Percentiles rank a stretch among this genome's conserved stretches.
Conservation (phyloP, 2,113 vertebrate genomes). For the Hyperoodon ampullatus region DNA sequence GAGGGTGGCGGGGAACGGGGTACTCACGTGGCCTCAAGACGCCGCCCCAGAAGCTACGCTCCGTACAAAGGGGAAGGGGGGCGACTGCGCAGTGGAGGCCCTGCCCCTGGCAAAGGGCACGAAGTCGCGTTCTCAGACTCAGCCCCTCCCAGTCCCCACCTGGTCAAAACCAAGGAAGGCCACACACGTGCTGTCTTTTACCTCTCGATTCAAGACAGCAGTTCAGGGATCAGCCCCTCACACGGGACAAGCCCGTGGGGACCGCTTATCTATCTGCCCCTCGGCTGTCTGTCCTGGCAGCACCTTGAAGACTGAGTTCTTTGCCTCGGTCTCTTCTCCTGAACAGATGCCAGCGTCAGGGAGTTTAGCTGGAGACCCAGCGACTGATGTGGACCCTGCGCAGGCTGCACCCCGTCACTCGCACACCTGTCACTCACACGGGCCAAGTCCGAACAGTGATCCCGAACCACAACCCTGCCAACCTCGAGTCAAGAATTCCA, state of each 20-base stretch:
- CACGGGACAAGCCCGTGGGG: too few species aligned
- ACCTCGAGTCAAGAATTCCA: not conserved
- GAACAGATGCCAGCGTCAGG: not conserved
- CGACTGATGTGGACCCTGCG: rapidly evolving
- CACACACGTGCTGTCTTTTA: not conserved
- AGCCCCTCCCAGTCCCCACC: not conserved
- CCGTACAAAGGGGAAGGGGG: too few species aligned
- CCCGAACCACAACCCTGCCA: not conserved
- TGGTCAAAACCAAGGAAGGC: too few species aligned
- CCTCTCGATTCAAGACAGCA: not conserved
- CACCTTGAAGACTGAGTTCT: not conserved
- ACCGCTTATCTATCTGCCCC: too few species aligned
- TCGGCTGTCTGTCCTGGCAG: not conserved
- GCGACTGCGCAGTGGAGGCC: too few species aligned
- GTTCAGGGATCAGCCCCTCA: not conserved
- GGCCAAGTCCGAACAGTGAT: not conserved
- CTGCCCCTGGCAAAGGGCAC: not conserved
- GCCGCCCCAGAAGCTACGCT: too few species aligned
- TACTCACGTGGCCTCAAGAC: too few species aligned
- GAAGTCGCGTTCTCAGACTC: rapidly evolving
- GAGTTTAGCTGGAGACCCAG: not conserved
- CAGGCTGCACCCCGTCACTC: too few species aligned
- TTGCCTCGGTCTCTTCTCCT: not conserved
- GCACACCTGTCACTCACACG: too few species aligned
- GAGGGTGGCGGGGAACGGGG: too few species aligned